Base-by-base conservation (phyloP, 2,888 invertebrate species). In the Agriopis aurantiaria region DNA sequence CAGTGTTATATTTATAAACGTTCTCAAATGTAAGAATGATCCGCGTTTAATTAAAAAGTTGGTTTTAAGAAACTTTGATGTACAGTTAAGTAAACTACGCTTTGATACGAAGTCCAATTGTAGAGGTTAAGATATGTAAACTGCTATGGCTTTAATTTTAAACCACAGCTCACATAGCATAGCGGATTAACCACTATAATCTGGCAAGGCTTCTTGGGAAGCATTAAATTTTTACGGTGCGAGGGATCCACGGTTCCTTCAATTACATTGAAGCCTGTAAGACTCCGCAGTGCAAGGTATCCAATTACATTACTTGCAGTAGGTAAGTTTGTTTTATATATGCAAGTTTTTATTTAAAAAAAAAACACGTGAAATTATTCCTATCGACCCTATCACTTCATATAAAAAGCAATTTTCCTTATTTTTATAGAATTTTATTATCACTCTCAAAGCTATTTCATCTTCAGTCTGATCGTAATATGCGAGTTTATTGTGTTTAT, bases 181-280 rank as follows among this genome's bases (percentile, higher is more conserved):
- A 59, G 75, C 81, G 81, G 84, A 87, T 87, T 87, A 87, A 82
- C 81, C 78, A 80, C 80, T 83, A 81, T 84, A 86, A 87, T 86
- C 85, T 87, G 82, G 79, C 79, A 86, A 84, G 88, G 89, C 89
- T 91, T 90, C 91, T 88, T 83, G 77, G 78, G 80, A 81, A 83
- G 85, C 85, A 84, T 88, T 86, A 88, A 82, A 83, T 83, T 87
- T 89, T 87, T 83, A 86, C 80, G 81, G 77, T 73, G 73, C 68
- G 74, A 78, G 78, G 81, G 83, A 77, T 80, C 59, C 68, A 69
- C 62, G 72, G 71, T 82, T 84, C 84, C 91, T 88, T 86, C 80
- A 84, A 85, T 86, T 83, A 85, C 78, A 79, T 78, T 78, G 88
- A 90, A 91, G 85, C 87, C 88, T 81, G 79, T 77, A 75, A 77